Evolutionary conservation across 2,888 invertebrate species (phyloP).

Genomic region (Drymonia ruficornis): DNA sequence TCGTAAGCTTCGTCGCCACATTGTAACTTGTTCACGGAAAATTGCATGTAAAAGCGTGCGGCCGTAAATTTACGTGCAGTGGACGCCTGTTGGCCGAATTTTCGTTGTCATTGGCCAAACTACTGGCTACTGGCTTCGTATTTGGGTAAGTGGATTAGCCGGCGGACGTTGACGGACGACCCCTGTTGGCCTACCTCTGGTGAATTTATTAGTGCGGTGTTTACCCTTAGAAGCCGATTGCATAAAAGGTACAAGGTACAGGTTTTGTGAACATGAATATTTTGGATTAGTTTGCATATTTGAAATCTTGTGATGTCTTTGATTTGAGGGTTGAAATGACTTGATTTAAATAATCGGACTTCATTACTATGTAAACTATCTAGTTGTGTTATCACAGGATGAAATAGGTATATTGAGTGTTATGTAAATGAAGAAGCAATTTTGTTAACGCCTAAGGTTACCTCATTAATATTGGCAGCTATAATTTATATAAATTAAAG

Average conservation of each 20-base stretch:
- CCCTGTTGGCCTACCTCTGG: slow-evolving; percentile 37
- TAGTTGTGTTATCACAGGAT: background rate
- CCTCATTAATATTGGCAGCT: too few species aligned
- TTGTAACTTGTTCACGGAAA: slow-evolving; percentile 26
- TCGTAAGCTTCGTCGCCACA: too few species aligned
- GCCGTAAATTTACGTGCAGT: slow-evolving; percentile 45
- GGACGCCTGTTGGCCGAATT: slow-evolving; percentile 43
- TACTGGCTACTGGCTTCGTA: slow-evolving; percentile 39
- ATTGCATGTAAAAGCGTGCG: slow-evolving; percentile 36
- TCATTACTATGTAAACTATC: background rate
- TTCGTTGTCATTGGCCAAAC: slow-evolving; percentile 48
- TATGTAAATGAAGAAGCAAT: background rate
- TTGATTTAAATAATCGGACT: background rate
- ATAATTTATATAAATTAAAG: too few species aligned
- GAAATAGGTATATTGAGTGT: background rate
- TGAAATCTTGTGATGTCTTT: slow-evolving; percentile 34
- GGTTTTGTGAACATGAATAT: slow-evolving; percentile 18
- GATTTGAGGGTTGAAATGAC: slow-evolving; percentile 12
- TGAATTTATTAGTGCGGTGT: slow-evolving; percentile 37
- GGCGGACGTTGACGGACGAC: slow-evolving; percentile 53
- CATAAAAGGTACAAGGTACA: slow-evolving; percentile 27
- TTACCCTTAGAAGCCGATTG: slow-evolving; percentile 28
- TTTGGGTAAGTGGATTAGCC: slow-evolving; percentile 54
- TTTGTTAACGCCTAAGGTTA: too few species aligned
- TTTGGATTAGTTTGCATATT: slow-evolving; percentile 30